These are phyloP conservation scores for Decapterus maruadsi DNA, from an alignment of 2,797 vertebrate species.

Conservation along the genomic window DNA sequence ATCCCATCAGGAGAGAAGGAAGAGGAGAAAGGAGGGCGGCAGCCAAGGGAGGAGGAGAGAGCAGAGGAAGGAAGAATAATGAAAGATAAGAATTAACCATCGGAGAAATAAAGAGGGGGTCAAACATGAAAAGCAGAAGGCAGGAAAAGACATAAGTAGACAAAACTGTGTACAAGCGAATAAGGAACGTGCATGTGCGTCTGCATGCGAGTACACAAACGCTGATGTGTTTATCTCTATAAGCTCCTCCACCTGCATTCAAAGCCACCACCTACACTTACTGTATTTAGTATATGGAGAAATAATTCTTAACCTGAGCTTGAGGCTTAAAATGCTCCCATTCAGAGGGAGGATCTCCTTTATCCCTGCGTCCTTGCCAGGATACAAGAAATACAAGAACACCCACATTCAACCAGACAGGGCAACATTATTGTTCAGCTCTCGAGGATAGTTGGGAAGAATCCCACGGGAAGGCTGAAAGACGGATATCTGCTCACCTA, in stretches of 20 bases:
- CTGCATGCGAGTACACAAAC: conserved; percentile 6
- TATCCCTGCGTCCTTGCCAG: conserved; percentile 23
- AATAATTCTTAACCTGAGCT: conserved; percentile 31
- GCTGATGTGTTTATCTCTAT: conserved; percentile 1
- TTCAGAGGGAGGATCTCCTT: conserved; percentile 32
- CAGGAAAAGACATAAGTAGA: not conserved
- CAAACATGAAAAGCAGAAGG: conserved; percentile 16
- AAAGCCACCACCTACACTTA: conserved; percentile 7
- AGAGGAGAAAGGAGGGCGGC: conserved; percentile 16
- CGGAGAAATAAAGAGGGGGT: not conserved
- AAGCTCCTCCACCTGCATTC: conserved; percentile 22
- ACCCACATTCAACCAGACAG: conserved; percentile 44
- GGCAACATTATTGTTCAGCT: conserved; percentile 43
- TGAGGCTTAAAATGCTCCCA: conserved; percentile 39
- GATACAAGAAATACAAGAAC: conserved; percentile 39
- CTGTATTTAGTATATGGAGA: conserved; percentile 7
- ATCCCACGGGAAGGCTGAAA: conserved; percentile 51
- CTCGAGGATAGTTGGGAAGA: conserved; percentile 29
- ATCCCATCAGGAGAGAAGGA: conserved; percentile 79
- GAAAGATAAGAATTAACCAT: conserved; percentile 34
- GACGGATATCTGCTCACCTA: conserved; percentile 70
- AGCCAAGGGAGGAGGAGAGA: conserved; percentile 32
- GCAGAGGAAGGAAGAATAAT: conserved; percentile 29
- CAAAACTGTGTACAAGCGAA: not conserved
- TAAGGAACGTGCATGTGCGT: not conserved